These are phyloP conservation scores for Sapayoa aenigma DNA, from an alignment of 2,113 vertebrate species.

Conservation along the genomic window DNA sequence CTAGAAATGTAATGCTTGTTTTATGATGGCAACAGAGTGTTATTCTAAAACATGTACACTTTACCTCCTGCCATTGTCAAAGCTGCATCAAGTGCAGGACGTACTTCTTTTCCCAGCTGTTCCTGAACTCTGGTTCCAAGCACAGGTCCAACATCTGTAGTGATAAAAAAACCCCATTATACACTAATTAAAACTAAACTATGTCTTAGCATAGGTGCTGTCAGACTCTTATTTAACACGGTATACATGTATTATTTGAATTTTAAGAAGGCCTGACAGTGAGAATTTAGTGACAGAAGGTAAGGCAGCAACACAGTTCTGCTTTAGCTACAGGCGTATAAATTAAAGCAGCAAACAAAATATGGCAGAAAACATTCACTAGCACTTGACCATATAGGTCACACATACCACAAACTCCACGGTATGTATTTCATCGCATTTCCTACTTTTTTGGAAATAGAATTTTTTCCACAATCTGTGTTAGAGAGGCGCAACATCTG, in stretches of 20 bases:
- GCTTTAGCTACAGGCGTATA: background rate
- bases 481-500: background rate
- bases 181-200: background rate
- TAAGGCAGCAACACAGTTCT: background rate
- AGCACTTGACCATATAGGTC: background rate
- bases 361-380: background rate
- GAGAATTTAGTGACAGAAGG: background rate
- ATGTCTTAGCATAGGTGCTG: background rate
- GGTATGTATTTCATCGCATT: background rate
- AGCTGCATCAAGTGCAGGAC: slow-evolving; percentile 80
- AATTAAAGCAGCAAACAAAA: background rate
- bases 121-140: slow-evolving; percentile 83
- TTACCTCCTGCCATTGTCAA: slow-evolving; percentile 87
- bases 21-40: background rate
- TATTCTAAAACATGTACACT: background rate
- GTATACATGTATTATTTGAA: background rate
- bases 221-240: background rate
- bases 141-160: slow-evolving; percentile 82
- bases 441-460: background rate
- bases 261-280: background rate
- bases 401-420: background rate
- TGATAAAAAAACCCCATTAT: background rate
- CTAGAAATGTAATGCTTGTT: background rate
- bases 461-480: background rate
- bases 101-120: slow-evolving; percentile 79